These are phyloP conservation scores for Melanotaenia nigrans DNA, from an alignment of 2,797 vertebrate species.

Conservation along the genomic window DNA sequence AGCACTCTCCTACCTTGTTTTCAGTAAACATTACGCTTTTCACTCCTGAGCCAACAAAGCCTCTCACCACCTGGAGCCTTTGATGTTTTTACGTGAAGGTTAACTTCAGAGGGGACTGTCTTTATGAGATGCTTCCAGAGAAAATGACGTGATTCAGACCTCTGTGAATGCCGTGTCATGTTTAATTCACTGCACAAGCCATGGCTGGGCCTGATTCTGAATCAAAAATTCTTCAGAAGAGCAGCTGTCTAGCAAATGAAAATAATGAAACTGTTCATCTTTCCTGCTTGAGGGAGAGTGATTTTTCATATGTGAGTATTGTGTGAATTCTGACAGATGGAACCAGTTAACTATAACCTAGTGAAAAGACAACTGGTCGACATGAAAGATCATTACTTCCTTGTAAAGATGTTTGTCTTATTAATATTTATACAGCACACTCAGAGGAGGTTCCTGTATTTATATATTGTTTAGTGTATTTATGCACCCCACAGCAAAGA, in stretches of 20 bases:
- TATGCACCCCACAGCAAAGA: conserved; percentile 6
- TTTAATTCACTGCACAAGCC: conserved; percentile 32
- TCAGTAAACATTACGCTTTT: conserved; percentile 24
- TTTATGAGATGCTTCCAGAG: conserved; percentile 16
- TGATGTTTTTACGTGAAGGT: conserved; percentile 26
- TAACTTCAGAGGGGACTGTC: conserved; percentile 26
- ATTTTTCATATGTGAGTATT: no score
- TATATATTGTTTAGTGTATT: background rate
- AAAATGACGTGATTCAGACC: conserved; percentile 27
- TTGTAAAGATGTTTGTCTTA: background rate
- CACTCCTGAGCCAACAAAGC: conserved; percentile 9
- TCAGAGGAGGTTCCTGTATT: background rate
- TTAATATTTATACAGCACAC: background rate
- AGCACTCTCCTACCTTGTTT: conserved; percentile 9
- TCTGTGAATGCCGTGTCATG: conserved; percentile 19
- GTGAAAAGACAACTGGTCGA: background rate
- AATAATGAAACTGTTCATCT: background rate
- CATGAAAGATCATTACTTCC: background rate
- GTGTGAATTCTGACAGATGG: no score
- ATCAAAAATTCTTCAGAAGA: conserved; percentile 16
- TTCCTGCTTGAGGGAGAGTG: no score
- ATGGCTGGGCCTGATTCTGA: conserved; percentile 13
- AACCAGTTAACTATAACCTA: no score
- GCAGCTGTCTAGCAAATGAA: conserved; percentile 8
- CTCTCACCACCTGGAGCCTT: conserved; percentile 6